A percentile compares a stretch with the other conserved stretches of the same genome.
phyloP scores from a whole-genome alignment of 1,140 invertebrate species.

The Drosophila subpulchrella region DNA sequence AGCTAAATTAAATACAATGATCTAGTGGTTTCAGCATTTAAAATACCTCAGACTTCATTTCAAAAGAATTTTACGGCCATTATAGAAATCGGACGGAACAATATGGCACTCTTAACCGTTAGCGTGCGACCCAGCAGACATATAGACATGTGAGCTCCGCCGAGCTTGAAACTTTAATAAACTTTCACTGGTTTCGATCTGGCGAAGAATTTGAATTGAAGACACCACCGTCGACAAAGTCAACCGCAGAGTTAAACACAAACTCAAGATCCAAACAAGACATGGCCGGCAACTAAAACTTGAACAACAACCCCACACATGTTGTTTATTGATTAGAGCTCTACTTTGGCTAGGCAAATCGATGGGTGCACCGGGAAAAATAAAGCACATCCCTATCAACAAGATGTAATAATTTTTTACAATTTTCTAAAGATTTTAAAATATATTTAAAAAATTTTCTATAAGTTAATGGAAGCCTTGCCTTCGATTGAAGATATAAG shows the following conservation, averaged over 20 bases:
- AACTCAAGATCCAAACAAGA: slow-evolving; percentile 24
- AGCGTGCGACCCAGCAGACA: slow-evolving; percentile 15
- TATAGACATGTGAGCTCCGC: slow-evolving; percentile 2
- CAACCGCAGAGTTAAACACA: slow-evolving; percentile 34
- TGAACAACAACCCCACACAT: slow-evolving; percentile 24
- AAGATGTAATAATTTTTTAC: too few relatives aligned
- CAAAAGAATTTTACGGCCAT: slow-evolving; percentile 59
- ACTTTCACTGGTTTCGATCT: slow-evolving; percentile 80
- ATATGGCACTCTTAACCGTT: slow-evolving; percentile 58
- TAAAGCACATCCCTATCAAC: neutral
- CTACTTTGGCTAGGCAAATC: slow-evolving; percentile 39
- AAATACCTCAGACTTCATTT: slow-evolving; percentile 25
- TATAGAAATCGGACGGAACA: slow-evolving; percentile 51
- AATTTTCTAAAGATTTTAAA: too few relatives aligned
- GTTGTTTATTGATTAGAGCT: slow-evolving; percentile 39
- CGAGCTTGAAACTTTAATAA: slow-evolving; percentile 62
- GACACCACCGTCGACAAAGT: slow-evolving; percentile 21
- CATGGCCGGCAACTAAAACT: slow-evolving; percentile 28
- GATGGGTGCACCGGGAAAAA: slow-evolving; percentile 4
- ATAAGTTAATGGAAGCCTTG: too few relatives aligned
- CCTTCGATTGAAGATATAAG: too few relatives aligned
- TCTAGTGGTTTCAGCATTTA: slow-evolving; percentile 27
- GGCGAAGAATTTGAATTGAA: slow-evolving; percentile 57
- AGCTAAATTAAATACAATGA: slow-evolving; percentile 37
- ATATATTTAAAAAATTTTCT: too few relatives aligned